phyloP scores from a whole-genome alignment of 2,797 vertebrate genomes.

The Sciurus carolinensis region DNA sequence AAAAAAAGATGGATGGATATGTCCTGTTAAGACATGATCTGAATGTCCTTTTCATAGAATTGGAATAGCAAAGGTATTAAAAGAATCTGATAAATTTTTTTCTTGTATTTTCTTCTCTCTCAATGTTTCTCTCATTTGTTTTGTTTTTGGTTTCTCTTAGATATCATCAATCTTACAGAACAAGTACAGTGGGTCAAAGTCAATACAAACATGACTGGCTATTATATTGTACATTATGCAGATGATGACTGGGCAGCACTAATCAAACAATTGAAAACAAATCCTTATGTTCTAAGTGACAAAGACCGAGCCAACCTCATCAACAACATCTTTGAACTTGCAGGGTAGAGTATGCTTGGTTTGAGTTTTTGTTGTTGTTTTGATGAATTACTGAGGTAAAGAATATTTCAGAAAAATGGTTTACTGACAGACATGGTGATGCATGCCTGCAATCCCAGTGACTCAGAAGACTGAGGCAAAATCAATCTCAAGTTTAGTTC shows the following conservation, averaged over 20 bases:
- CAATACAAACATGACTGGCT: slow-evolving; percentile 94
- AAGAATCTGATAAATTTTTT: slow-evolving; percentile 43
- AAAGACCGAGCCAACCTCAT: slow-evolving; percentile 96
- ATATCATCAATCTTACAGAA: slow-evolving; percentile 90
- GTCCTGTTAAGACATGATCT: slow-evolving; percentile 44
- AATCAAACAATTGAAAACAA: slow-evolving; percentile 88
- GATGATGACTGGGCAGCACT: slow-evolving; percentile 91
- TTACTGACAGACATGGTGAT: neutral
- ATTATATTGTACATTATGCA: slow-evolving; percentile 96
- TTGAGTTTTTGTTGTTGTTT: slow-evolving; percentile 18
- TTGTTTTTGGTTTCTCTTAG: slow-evolving; percentile 85
- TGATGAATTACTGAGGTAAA: slow-evolving; percentile 13
- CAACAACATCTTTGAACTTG: slow-evolving; percentile 95
- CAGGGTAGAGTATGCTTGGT: slow-evolving; percentile 90
- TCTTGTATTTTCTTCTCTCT: slow-evolving; percentile 48
- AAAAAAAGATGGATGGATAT: slow-evolving; percentile 1
- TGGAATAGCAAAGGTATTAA: slow-evolving; percentile 40
- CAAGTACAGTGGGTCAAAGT: slow-evolving; percentile 96
- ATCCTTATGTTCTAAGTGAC: slow-evolving; percentile 90
- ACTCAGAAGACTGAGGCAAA: too few relatives aligned
- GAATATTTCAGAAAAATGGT: slow-evolving; percentile 34
- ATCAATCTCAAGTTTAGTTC: too few relatives aligned
- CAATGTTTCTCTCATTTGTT: neutral
- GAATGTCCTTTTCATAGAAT: slow-evolving; percentile 34
- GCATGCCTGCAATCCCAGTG: too few relatives aligned